Base-by-base conservation (phyloP, 2,888 invertebrate genomes). In the Stenolophus ochropezus region DNA sequence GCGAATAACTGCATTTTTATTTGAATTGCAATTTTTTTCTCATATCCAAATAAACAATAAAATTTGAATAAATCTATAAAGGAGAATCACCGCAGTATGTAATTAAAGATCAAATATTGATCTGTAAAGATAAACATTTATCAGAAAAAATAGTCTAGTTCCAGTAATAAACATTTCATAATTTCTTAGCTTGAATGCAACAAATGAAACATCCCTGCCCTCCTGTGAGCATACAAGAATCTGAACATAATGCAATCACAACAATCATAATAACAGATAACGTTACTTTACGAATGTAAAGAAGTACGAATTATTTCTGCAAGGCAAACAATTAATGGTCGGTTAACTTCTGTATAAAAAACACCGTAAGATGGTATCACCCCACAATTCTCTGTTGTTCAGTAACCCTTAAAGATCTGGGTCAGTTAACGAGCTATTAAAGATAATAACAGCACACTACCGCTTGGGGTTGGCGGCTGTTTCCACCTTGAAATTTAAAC, bases 341-440 rank as follows among this genome's bases (percentile, higher is more conserved):
- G 49, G 49, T 49, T 49, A 49, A 16, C 16, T 14, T 14, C n/a
- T 49, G 4, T 49, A 16, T 14, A 49, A 49, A 3, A 49, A 11
- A n/a, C 4, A 14, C 16, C n/a, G n/a, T n/a, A 4, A 49, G 49
- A 49, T 49, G 49, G 49, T 49, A 49, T 49, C 49, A 49, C 49
- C 49, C 49, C 16, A 49, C 49, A 49, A 49, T 49, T 4, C 16
- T 49, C 16, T 11, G 49, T 49, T 49, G 49, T 49, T 49, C 49
- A 49, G 49, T 49, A 49, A 49, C 49, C 49, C 49, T 49, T 49
- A 4, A 49, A 49, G 49, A 49, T 49, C 49, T 49, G 49, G 49
- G 49, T 49, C 49, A 49, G 49, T 49, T 49, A 49, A 49, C 49
- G 49, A 49, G 49, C 49, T 49, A 49, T 49, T 49, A 49, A 49